Conservation (phyloP, 35 echinoderm and acorn worm species). For the Lytechinus pictus region DNA sequence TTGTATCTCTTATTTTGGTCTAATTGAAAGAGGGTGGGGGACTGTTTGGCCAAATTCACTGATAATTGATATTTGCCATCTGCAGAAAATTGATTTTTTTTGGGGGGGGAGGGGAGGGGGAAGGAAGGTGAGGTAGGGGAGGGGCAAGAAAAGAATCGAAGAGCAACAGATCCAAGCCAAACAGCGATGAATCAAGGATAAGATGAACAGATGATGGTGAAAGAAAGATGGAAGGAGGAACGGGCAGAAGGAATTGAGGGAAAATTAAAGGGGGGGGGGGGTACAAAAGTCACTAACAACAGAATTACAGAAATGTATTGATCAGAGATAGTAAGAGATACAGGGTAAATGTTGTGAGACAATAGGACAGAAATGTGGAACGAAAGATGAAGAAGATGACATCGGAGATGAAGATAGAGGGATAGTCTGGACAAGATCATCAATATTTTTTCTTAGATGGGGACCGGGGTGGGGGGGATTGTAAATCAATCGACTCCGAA, state of each 20-base stretch:
- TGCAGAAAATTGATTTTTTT: too few species aligned
- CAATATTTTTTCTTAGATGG: neutral
- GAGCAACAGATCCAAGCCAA: neutral
- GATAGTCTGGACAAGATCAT: neutral
- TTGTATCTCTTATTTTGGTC: too few species aligned
- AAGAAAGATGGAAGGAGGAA: neutral
- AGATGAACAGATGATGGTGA: neutral
- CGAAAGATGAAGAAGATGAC: neutral
- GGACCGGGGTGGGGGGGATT: neutral
- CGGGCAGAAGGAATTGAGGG: neutral
- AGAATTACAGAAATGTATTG: too few species aligned
- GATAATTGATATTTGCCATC: too few species aligned
- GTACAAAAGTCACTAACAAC: too few species aligned
- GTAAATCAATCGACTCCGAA: constrained; percentile 7
- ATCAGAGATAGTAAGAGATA: neutral
- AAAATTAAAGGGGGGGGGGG: neutral
- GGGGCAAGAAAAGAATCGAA: neutral
- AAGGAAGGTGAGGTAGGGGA: neutral
- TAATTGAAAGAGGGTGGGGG: too few species aligned
- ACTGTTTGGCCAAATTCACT: too few species aligned
- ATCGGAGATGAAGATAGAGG: neutral
- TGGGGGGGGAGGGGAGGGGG: neutral
- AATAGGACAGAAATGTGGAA: neutral
- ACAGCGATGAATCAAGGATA: neutral
- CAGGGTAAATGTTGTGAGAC: neutral